These are phyloP conservation scores for Polyommatus icarus DNA, from an alignment of 2,888 invertebrate genomes.

Conservation along the genomic window DNA sequence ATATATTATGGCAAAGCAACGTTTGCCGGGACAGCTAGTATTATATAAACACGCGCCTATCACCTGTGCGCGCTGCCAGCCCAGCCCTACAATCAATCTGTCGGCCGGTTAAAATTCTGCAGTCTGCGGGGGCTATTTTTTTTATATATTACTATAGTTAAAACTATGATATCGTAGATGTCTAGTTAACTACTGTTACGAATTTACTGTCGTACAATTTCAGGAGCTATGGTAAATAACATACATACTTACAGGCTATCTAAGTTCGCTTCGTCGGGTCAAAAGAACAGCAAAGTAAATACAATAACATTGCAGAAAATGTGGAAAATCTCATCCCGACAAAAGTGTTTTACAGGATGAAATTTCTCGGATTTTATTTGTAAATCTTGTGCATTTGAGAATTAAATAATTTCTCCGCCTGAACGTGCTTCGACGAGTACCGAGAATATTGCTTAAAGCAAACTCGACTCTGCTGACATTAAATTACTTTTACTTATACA, in stretches of 20 bases:
- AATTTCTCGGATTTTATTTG: slow-evolving; percentile 28
- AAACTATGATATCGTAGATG: no score
- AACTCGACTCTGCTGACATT: background rate
- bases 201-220: no score
- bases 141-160: no score
- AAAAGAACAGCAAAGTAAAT: background rate
- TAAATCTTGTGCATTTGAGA: slow-evolving; percentile 26
- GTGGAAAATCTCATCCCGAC: slow-evolving; percentile 5
- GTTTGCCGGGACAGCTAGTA: no score
- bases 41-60: no score
- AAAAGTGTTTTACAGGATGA: slow-evolving; percentile 6
- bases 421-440: slow-evolving; percentile 21
- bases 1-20: no score
- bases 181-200: no score
- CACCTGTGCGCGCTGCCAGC: no score
- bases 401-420: slow-evolving; percentile 27
- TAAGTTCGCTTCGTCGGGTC: background rate
- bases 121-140: no score
- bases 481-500: background rate
- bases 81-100: no score
- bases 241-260: background rate
- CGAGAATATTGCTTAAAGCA: slow-evolving; percentile 25
- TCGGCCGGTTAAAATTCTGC: no score
- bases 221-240: no score
- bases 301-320: background rate